These are phyloP conservation scores for Erinaceus europaeus DNA, from an alignment of 2,113 vertebrate genomes.

Conservation along the genomic window DNA sequence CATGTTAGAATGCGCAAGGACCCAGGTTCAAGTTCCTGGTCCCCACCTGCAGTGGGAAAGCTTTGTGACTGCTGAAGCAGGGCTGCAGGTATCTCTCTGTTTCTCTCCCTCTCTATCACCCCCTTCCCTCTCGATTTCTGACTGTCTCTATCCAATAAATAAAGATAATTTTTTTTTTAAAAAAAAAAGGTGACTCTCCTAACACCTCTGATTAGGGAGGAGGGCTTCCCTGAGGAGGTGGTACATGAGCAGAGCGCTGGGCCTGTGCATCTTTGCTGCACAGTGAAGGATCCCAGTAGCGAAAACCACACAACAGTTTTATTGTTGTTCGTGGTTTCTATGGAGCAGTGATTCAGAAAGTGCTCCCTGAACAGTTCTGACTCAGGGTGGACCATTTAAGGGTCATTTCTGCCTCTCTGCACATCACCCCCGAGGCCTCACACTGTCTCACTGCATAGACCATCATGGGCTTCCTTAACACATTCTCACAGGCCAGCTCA, in stretches of 20 bases:
- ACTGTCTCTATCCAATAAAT: no score
- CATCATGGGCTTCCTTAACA: not conserved
- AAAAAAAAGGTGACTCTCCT: no score
- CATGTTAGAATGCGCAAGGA: no score
- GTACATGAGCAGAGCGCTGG: rapidly evolving
- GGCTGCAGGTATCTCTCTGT: no score
- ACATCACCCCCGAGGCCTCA: not conserved
- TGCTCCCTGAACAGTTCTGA: not conserved
- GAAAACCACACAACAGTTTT: not conserved
- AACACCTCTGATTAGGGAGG: no score
- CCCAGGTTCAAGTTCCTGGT: no score
- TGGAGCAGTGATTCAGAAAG: not conserved
- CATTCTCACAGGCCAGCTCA: rapidly evolving
- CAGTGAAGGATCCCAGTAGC: not conserved
- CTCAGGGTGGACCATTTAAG: no score
- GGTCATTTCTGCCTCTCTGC: not conserved
- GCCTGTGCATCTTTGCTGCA: not conserved
- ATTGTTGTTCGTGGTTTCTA: not conserved
- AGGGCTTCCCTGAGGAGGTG: not conserved
- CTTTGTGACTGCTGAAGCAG: no score
- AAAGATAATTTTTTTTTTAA: no score
- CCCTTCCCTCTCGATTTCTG: no score
- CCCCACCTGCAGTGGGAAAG: no score
- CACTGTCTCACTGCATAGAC: not conserved
- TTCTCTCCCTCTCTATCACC: no score